Base-by-base conservation (phyloP, 2,797 vertebrate genomes). In the Enteromius thamalakanensis region DNA sequence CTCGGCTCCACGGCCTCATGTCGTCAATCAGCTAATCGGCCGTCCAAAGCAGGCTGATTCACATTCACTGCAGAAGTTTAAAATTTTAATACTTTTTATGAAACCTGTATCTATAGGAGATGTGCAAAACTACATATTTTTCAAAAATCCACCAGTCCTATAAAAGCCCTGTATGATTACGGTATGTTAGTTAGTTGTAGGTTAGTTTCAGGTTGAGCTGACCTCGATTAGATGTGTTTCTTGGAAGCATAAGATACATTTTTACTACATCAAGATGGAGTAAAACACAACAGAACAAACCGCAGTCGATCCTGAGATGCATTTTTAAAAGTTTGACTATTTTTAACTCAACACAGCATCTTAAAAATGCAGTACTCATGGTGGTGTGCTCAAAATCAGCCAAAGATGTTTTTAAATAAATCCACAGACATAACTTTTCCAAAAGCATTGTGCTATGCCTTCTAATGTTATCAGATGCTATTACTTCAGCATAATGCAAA, bases 21-120 rank as follows among this genome's bases (percentile, higher is more conserved):
- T 78, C 51, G 65, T 79, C 42, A 76, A 77, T 84, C 74, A 72
- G 72, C 8, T 37, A 72, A 26, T 69, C 65, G 51, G 47, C 65
- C 6, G 15, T 37, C 49, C 7, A 23, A 67, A 51, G 72, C 77
- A 60, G 51, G 17, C 68, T 51, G 37, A 37, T 37, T 37, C 37
- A 37, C 6, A 37, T 37, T 37, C 37, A 37, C 37, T 6, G 37
- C 37, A 37, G 37, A 37, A 37, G 37, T 37, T 37, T 37, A 37
- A 37, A 7, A 37, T 51, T 51, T 15, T 60, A 60, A 11, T 9
- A 9, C 1, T 23, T 60, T 60, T 23, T 60, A 11, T 60, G 49
- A 53, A 53, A 53, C 49, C 49, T 51, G 17, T 51, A 51, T 53
- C 49, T 53, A 53, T 21, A 53, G 47, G 15, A 49, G 49, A 21